Conservation (phyloP, 2,888 invertebrate genomes). For the Acanthococcus lagerstroemiae region DNA sequence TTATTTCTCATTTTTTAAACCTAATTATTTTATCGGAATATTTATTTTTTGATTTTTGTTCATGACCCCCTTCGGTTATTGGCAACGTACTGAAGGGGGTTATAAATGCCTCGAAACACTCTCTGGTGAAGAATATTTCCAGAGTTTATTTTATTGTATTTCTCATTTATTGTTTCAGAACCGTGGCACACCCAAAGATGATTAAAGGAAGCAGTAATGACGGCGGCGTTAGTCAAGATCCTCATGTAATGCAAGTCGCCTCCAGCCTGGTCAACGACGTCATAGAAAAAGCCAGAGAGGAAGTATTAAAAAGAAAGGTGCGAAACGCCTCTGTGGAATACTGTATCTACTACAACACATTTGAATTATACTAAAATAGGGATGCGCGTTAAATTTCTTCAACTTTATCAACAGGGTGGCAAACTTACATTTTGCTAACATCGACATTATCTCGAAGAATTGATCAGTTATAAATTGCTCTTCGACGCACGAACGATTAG, state of each 20-base stretch:
- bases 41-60: no score
- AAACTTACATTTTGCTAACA: no score
- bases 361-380: not conserved
- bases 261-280: conserved; percentile 19
- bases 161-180: not conserved
- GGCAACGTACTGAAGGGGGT: no score
- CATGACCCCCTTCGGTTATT: no score
- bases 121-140: no score
- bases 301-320: conserved; percentile 29
- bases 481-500: no score
- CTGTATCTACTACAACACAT: not conserved
- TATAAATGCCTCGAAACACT: no score
- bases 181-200: not conserved
- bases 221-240: conserved; percentile 14
- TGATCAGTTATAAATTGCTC: not conserved
- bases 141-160: no score
- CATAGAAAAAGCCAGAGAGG: conserved; percentile 28
- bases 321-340: not conserved
- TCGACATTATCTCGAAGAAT: not conserved
- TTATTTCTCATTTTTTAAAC: no score
- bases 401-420: no score
- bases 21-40: no score
- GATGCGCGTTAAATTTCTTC: not conserved
- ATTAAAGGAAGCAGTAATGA: conserved; percentile 16
- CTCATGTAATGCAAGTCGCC: conserved; percentile 23